Base-by-base conservation (phyloP, 2,888 invertebrate species). In the Eugnorisma glareosa region DNA sequence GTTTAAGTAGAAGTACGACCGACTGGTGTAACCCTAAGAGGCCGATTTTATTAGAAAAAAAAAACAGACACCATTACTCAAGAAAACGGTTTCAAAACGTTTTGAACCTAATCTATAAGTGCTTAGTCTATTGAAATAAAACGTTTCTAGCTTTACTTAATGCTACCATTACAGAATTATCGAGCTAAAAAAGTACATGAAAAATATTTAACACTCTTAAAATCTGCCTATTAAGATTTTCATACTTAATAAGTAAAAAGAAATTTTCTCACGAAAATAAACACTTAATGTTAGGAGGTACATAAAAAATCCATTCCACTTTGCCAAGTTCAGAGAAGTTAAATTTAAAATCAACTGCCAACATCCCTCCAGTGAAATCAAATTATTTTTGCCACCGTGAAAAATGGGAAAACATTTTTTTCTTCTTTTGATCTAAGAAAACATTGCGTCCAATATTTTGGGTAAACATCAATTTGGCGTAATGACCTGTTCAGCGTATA, bases 331-430 rank as follows among this genome's bases (percentile, higher is more conserved):
- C 91, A 92, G 89, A 91, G 89, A 94, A 93, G 93, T 93, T 94
- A 93, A 94, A 94, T 94, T 94, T 94, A 92, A 95, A 95, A 94
- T 94, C 93, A 94, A 94, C 95, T 93, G 92, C 90, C 93, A 88
- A 93, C 93, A 93, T 93, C 91, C 91, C 92, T 92, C 92, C 90
- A 88, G 89, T 92, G 91, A 94, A 95, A 95, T 95, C 94, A 94
- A 95, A 95, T 95, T 95, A 95, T 94, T 93, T 93, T 93, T 90
- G 93, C 93, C 93, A 93, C 94, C 93, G 92, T 93, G 93, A 93
- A 95, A 95, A 94, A 93, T 93, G 92, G 86, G 91, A 93, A 93
- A 94, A 93, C 90, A 93, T 94, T 94, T 94, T 90, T 92, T 90
- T 88, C 91, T 92, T 89, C 91, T 92, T 94, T 95, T 94, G 94